A percentile compares a stretch with the other conserved stretches of the same genome.
These are phyloP conservation scores for Neofelis nebulosa DNA, from an alignment of 2,113 vertebrate species.

Conservation along the genomic window DNA sequence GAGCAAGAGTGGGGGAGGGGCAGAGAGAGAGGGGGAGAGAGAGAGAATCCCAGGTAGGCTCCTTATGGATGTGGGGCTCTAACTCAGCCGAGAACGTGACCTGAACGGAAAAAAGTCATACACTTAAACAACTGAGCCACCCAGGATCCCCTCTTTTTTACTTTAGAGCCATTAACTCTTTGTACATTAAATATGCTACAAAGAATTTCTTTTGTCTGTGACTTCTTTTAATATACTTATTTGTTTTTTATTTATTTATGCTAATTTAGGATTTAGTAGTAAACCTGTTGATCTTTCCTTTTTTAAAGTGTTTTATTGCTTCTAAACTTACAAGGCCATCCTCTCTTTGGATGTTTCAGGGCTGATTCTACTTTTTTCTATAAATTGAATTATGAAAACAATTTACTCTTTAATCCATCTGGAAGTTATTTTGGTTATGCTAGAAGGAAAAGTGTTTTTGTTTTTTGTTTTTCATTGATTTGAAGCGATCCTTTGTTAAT, in stretches of 20 bases:
- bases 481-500: conserved; percentile 4
- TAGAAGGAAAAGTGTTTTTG: neutral
- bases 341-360: conserved; percentile 7
- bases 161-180: neutral
- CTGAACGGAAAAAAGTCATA: no score
- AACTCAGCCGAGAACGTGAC: no score
- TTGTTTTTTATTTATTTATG: neutral
- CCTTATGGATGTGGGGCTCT: no score
- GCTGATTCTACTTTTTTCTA: neutral
- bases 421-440: conserved; percentile 7
- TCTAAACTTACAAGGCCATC: neutral
- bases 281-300: neutral
- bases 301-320: neutral
- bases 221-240: neutral
- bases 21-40: no score
- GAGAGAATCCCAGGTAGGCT: no score
- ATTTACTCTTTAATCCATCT: conserved; percentile 6
- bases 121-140: no score
- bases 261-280: neutral
- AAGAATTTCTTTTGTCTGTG: neutral
- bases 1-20: no score
- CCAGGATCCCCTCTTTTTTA: neutral
- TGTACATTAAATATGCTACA: neutral
- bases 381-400: conserved; percentile 1
- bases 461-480: neutral